Evolutionary conservation across 2,888 invertebrate genomes (phyloP), one percentile per base, ranked within the genome.

Genomic region (Adelognathus sp.): DNA sequence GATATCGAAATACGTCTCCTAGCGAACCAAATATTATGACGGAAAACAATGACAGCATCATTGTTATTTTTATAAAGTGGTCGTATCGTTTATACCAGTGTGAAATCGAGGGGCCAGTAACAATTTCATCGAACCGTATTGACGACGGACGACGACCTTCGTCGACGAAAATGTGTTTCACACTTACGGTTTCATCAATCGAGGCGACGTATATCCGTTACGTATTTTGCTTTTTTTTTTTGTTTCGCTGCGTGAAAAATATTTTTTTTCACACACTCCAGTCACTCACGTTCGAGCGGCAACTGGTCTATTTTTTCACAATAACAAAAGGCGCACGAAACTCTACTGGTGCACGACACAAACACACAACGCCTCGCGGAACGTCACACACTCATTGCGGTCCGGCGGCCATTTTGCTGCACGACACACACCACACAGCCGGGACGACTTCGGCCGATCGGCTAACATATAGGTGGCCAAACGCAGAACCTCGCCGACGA

Each of bases 391-490:
- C 85, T 89, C 85, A 86, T 84, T 86, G 85, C 78, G 79, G 81
- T 83, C 82, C 70, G 80, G 82, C 89, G 83, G 88, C 89, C 90
- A 89, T 89, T 89, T 89, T 89, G 83, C 86, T 88, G 86, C 84
- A 85, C 85, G 87, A 58, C 67, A 54, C 66, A n/a, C n/a, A n/a
- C n/a, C n/a, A n/a, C 44, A 60, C 74, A 64, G 77, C 81, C 81
- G 79, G 81, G 80, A 72, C 79, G 81, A 74, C 71, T 66, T 61
- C 72, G n/a, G n/a, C n/a, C n/a, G n/a, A n/a, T n/a, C n/a, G n/a
- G n/a, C n/a, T n/a, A n/a, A n/a, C n/a, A n/a, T n/a, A n/a, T n/a
- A n/a, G n/a, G n/a, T n/a, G n/a, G n/a, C n/a, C n/a, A n/a, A n/a
- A n/a, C n/a, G n/a, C n/a, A n/a, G n/a, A n/a, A n/a, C n/a, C n/a